phyloP scores from a whole-genome alignment of 2,888 invertebrate genomes.

The Sphecodes monilicornis region DNA sequence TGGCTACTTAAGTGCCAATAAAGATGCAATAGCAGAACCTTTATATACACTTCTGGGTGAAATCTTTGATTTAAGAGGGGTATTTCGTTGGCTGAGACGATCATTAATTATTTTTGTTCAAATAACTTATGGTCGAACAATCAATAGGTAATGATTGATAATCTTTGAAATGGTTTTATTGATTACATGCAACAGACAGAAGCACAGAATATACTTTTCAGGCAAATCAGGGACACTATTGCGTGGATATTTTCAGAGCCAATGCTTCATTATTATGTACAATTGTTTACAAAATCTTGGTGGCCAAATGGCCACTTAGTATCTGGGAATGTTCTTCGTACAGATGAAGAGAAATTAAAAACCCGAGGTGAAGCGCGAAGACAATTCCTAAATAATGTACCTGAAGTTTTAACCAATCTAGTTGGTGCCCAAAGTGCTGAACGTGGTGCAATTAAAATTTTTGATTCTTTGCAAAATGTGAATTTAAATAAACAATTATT shows the following conservation, averaged over 20 bases:
- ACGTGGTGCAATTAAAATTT: conserved; percentile 93
- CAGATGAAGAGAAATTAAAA: conserved; percentile 88
- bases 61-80: conserved; percentile 95
- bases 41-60: conserved; percentile 94
- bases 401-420: conserved; percentile 92
- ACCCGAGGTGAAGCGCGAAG: conserved; percentile 89
- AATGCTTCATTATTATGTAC: conserved; percentile 95
- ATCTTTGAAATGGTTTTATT: not conserved
- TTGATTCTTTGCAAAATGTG: conserved; percentile 93
- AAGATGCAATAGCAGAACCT: conserved; percentile 96
- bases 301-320: conserved; percentile 95
- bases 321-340: conserved; percentile 85
- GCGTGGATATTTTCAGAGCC: conserved; percentile 95
- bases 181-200: not conserved
- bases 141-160: conserved; percentile 88
- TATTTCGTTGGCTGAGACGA: conserved; percentile 94
- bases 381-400: conserved; percentile 90
- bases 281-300: conserved; percentile 93
- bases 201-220: conserved; percentile 79
- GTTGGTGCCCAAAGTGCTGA: conserved; percentile 94
- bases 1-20: conserved; percentile 83
- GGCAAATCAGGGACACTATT: conserved; percentile 95
- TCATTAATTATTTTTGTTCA: conserved; percentile 96
- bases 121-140: conserved; percentile 95
- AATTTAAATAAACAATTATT: conserved; percentile 95